phyloP scores from a whole-genome alignment of 2,797 vertebrate species.

The Myotis findleyi region DNA sequence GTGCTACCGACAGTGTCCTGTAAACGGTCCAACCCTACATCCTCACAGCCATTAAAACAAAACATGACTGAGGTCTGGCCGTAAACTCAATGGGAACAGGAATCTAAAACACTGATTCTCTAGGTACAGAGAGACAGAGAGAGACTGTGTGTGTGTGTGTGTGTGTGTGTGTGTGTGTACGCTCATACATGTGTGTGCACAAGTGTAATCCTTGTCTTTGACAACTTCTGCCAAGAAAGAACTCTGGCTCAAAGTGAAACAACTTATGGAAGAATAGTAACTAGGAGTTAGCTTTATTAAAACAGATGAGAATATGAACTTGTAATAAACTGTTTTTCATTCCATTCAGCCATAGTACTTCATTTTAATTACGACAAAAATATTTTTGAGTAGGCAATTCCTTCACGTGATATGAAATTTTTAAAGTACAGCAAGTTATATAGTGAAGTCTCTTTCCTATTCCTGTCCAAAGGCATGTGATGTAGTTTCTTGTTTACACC shows the following conservation, averaged over 20 bases:
- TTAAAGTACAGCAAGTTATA: background rate
- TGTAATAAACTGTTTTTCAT: constrained; percentile 38
- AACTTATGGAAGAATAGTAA: background rate
- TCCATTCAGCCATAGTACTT: background rate
- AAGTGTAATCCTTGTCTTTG: background rate
- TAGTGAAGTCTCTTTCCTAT: background rate
- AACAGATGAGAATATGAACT: background rate
- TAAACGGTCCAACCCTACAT: background rate
- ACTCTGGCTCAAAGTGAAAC: background rate
- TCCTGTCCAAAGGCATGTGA: background rate
- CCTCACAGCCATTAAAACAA: background rate
- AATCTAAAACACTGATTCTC: background rate
- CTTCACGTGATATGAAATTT: background rate
- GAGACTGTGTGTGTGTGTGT: background rate
- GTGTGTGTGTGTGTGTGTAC: background rate
- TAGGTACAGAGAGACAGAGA: background rate
- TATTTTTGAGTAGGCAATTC: background rate
- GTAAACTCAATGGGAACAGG: background rate
- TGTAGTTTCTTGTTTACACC: background rate
- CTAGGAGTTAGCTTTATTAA: constrained; percentile 10
- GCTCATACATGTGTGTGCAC: background rate
- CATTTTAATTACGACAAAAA: background rate
- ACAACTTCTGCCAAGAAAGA: constrained; percentile 14
- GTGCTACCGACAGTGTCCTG: background rate
- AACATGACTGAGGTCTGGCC: background rate